Conservation (phyloP, 2,888 invertebrate species). For the Spisula solida region DNA sequence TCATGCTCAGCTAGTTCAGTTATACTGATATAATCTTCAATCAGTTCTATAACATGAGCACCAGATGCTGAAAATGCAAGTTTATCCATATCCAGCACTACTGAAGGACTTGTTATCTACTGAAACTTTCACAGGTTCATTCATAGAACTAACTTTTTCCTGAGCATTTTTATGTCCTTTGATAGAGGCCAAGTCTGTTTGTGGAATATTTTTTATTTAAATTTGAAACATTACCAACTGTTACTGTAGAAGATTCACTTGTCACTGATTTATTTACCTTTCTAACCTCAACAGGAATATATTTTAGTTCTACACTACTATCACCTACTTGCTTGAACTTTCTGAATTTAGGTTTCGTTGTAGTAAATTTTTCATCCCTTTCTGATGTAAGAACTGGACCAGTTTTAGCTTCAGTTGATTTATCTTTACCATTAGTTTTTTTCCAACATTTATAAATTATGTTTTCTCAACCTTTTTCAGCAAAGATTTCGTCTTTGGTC, state of each 20-base stretch:
- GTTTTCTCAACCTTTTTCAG: conserved; percentile 47
- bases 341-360: conserved; percentile 47
- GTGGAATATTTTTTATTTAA: neutral
- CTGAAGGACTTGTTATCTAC: conserved; percentile 47
- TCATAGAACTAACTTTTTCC: neutral
- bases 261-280: neutral
- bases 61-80: conserved; percentile 57
- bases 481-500: conserved; percentile 36
- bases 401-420: conserved; percentile 2
- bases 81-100: conserved; percentile 65
- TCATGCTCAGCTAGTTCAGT: conserved; percentile 58
- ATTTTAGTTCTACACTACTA: conserved; percentile 21
- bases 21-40: conserved; percentile 69
- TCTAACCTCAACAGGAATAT: neutral
- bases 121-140: neutral
- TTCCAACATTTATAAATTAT: conserved; percentile 48
- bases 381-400: neutral
- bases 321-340: conserved; percentile 49
- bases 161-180: neutral
- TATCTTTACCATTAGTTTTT: conserved; percentile 27
- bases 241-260: conserved; percentile 10
- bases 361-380: conserved; percentile 33
- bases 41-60: conserved; percentile 67
- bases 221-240: no score
- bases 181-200: neutral